These are phyloP conservation scores for Darevskia nairensis DNA, from an alignment of 2,797 vertebrate species.

Conservation along the genomic window DNA sequence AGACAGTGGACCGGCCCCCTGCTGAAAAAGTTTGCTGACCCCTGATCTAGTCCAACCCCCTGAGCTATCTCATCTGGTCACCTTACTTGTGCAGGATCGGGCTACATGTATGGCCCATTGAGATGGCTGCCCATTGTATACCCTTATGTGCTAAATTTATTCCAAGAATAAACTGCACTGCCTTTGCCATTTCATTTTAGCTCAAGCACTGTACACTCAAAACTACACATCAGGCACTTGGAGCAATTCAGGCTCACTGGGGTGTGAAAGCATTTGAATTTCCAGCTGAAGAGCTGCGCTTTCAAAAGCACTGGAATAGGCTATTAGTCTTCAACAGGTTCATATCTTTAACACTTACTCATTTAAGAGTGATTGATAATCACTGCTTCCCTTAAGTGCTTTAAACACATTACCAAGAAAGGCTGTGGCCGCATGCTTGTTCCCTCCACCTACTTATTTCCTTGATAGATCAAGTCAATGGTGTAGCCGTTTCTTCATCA, in stretches of 20 bases:
- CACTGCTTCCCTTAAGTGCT: conserved; percentile 28
- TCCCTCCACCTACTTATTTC: conserved; percentile 36
- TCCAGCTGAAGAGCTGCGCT: background rate
- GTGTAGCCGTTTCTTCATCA: conserved; percentile 27
- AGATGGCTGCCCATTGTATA: background rate
- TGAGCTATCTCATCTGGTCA: too few species aligned
- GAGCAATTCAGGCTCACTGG: conserved; percentile 37
- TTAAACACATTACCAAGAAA: conserved; percentile 49
- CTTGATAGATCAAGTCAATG: conserved; percentile 40
- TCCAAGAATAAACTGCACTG: conserved; percentile 19
- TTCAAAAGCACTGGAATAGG: conserved; percentile 52
- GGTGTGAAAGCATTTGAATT: conserved; percentile 37
- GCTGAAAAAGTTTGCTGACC: too few species aligned
- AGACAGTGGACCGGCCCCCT: too few species aligned
- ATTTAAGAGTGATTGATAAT: conserved; percentile 39
- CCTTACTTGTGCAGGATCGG: background rate
- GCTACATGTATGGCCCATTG: background rate
- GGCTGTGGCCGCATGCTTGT: conserved; percentile 22
- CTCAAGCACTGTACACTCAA: conserved; percentile 40
- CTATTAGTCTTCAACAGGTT: conserved; percentile 53
- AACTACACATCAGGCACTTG: conserved; percentile 29
- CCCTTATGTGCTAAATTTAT: background rate
- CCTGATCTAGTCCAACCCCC: too few species aligned
- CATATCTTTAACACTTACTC: conserved; percentile 50
- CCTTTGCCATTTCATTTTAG: conserved; percentile 44